A percentile compares a stretch with the other conserved stretches of the same genome.
Conservation (phyloP, 2,113 vertebrate species). For the Atlantisia rogersi region DNA sequence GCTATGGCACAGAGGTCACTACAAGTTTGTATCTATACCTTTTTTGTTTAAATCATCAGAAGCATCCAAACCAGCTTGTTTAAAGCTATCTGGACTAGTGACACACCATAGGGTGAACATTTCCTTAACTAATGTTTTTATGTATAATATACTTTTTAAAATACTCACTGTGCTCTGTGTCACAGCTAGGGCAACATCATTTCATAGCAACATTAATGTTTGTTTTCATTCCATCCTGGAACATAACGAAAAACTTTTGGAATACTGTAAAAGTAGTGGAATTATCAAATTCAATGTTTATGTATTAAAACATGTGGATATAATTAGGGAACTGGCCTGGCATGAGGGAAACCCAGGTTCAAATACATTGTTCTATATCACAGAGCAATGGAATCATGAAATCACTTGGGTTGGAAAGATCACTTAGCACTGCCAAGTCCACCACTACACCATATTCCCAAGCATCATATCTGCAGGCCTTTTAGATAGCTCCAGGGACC, state of each 20-base stretch:
- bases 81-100: background rate
- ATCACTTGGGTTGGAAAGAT: no score
- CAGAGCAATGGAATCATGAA: no score
- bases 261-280: background rate
- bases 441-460: no score
- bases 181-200: background rate
- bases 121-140: background rate
- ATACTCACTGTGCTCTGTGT: background rate
- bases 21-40: background rate
- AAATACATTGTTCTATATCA: background rate
- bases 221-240: slow-evolving; percentile 12
- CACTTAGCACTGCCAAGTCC: no score
- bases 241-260: background rate
- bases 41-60: background rate
- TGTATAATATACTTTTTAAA: background rate
- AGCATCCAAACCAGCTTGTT: background rate
- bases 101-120: background rate
- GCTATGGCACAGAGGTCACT: background rate
- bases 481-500: no score
- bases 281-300: slow-evolving; percentile 29
- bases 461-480: no score
- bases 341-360: background rate
- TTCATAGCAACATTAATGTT: background rate
- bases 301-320: background rate
- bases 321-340: background rate